Base-by-base conservation (phyloP, 1,140 invertebrate species). In the Anastrepha obliqua region DNA sequence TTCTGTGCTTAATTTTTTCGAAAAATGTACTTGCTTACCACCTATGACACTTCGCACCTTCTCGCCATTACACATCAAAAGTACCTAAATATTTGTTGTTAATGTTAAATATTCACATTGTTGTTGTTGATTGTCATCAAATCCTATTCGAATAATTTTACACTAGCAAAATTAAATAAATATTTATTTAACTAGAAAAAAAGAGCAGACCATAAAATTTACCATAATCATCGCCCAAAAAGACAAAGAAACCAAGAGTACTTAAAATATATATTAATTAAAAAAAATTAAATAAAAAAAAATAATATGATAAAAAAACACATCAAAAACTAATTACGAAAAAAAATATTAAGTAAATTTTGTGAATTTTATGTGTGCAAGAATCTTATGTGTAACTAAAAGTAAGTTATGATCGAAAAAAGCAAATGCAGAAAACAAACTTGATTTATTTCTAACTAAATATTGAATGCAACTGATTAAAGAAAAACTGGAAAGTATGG, bases 281-380 rank as follows among this genome's bases (percentile, higher is more conserved):
- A 29, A 29, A 13, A 67, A 67, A 20, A 67, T 1, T 20, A 2
- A 13, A 9, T 74, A 74, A 74, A 11, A 62, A 67, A 67, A 67
- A 29, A 67, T 29, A 29, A 29, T 29, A 29, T 29, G 29, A 29
- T 29, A 29, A 29, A 29, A 29, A 67, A 9, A 51, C 29, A 51
- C 9, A 44, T 7, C 51, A 51, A 15, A 15, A 81, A 51, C n/a
- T 39, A 81, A 81, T 29, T n/a, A 81, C 13, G 15, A 86, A 86
- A 86, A 13, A 70, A 42, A 65, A 44, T 44, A 55, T 55, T 85
- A 2, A 55, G 44, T 55, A 64, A 51, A 67, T 29, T 67, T 67
- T 81, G 74, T 81, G 74, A 87, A 67, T 67, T 87, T n/a, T 51
- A 55, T 67, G n/a, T 87, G 86, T 87, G 64, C 86, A 70, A 87